These are phyloP conservation scores for Fregetta grallaria DNA, from an alignment of 2,113 vertebrate genomes.

Conservation along the genomic window DNA sequence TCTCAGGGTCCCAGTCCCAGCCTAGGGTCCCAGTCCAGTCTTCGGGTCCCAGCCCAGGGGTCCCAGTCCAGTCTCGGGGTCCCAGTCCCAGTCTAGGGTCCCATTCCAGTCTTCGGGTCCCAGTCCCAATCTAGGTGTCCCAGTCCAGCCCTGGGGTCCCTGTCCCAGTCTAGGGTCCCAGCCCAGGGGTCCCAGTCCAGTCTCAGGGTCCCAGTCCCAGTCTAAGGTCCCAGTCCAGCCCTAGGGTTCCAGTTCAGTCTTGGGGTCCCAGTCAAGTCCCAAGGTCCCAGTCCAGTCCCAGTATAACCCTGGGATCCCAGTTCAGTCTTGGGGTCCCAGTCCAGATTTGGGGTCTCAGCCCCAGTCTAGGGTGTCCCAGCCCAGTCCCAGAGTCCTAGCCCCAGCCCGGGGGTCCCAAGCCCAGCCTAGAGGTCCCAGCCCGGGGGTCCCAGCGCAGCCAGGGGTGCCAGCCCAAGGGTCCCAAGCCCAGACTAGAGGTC, in stretches of 20 bases:
- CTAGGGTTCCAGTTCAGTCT: too few species aligned
- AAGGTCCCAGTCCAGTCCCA: too few species aligned
- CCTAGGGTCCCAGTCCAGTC: too few species aligned
- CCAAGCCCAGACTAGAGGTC: too few species aligned
- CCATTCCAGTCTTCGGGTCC: neutral
- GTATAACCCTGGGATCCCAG: rapidly evolving
- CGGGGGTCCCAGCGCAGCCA: too few species aligned
- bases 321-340: rapidly evolving
- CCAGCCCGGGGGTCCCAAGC: neutral
- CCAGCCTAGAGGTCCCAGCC: neutral
- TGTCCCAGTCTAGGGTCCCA: too few species aligned
- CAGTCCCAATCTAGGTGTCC: neutral
- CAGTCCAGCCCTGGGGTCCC: neutral
- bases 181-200: neutral
- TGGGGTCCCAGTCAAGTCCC: neutral
- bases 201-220: too few species aligned
- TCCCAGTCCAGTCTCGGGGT: neutral
- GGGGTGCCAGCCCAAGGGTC: too few species aligned
- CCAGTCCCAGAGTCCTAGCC: neutral
- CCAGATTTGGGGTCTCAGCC: neutral
- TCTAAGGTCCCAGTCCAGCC: too few species aligned
- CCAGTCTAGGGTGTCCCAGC: neutral
- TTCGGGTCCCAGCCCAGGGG: too few species aligned
- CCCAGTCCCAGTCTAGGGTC: too few species aligned
- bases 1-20: too few species aligned